Percentiles rank a stretch among this genome's conserved stretches.
Conservation (phyloP, 2,797 vertebrate genomes). For the Cichlasoma orientale region DNA sequence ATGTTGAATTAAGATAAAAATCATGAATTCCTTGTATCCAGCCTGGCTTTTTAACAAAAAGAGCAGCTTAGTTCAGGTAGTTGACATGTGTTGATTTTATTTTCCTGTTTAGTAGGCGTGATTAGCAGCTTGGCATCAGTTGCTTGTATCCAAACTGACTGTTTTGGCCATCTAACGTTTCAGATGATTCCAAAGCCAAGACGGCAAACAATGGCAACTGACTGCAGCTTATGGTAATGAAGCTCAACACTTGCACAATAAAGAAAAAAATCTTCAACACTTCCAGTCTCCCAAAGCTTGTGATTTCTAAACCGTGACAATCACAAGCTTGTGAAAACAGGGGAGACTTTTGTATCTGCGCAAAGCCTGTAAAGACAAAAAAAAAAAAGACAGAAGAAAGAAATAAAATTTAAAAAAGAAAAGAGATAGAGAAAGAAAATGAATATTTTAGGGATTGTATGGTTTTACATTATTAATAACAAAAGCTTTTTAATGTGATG, state of each 20-base stretch:
- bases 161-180: slow-evolving; percentile 28
- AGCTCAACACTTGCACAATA: slow-evolving; percentile 1
- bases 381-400: not conserved
- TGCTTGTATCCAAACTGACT: slow-evolving; percentile 19
- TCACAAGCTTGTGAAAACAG: not conserved
- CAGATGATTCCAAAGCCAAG: slow-evolving; percentile 27
- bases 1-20: slow-evolving; percentile 1
- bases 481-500: not conserved
- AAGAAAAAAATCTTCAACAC: not conserved
- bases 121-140: slow-evolving; percentile 22
- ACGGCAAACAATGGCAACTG: slow-evolving; percentile 18
- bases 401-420: rapidly evolving
- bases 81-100: slow-evolving; percentile 19
- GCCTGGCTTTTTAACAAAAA: not conserved
- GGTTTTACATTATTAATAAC: not conserved
- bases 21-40: not conserved
- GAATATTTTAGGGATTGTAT: not conserved
- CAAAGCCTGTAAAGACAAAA: not conserved
- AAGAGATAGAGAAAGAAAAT: too few relatives aligned
- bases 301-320: not conserved
- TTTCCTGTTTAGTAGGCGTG: slow-evolving; percentile 17
- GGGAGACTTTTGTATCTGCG: not conserved
- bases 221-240: slow-evolving; percentile 32
- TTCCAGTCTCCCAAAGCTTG: slow-evolving; percentile 5
- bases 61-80: not conserved